Percentiles rank a stretch among this genome's conserved stretches.
Conservation (phyloP, 2,888 invertebrate genomes). For the Drosophila pseudotakahashii region DNA sequence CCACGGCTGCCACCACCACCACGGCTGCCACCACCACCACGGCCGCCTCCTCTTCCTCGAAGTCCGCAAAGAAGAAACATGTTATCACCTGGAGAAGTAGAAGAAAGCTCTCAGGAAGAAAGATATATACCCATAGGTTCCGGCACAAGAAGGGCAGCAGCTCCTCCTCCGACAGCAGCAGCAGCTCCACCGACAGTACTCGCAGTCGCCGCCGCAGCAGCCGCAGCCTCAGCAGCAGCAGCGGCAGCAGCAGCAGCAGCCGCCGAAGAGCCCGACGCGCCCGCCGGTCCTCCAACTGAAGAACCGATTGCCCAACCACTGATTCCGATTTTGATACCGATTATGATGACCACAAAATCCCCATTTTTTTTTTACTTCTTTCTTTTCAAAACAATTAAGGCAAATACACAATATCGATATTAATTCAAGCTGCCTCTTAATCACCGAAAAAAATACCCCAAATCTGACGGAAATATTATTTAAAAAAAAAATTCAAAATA, state of each 20-base stretch:
- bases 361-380: background rate
- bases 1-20: background rate
- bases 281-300: background rate
- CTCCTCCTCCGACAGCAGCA: no score
- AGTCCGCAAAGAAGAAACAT: background rate
- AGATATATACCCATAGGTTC: no score
- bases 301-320: background rate
- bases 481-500: no score
- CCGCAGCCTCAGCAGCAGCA: background rate
- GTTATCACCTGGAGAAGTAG: no score
- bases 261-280: background rate
- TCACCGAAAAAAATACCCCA: no score
- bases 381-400: background rate
- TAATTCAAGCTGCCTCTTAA: background rate
- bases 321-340: background rate
- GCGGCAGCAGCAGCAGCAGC: background rate
- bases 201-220: background rate
- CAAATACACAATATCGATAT: conserved; percentile 2
- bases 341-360: background rate
- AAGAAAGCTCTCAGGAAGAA: no score
- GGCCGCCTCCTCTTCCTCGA: background rate
- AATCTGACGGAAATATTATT: no score
- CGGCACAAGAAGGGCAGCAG: no score
- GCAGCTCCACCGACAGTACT: background rate
- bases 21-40: background rate